These are phyloP conservation scores for Porites cylindrica DNA, from an alignment of 92 coral and sea anemone species.

Conservation along the genomic window DNA sequence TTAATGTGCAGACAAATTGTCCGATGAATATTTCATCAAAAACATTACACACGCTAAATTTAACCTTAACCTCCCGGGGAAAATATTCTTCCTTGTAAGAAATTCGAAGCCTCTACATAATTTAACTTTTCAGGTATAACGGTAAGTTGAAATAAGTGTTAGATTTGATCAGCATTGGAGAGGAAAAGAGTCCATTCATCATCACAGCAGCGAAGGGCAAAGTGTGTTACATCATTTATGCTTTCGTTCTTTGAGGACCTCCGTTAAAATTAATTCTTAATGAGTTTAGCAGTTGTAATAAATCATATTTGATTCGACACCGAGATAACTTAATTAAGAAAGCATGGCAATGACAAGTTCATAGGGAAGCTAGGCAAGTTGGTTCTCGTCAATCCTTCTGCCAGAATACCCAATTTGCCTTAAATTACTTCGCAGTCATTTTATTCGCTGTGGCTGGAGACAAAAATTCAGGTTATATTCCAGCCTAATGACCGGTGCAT, in stretches of 20 bases:
- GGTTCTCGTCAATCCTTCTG: no score
- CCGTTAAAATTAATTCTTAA: neutral
- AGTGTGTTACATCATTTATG: neutral
- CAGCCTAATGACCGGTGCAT: no score
- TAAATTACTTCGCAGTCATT: no score
- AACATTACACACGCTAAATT: neutral
- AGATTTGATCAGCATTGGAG: neutral
- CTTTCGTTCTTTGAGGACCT: neutral
- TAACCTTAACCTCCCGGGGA: neutral
- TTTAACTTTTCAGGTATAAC: neutral
- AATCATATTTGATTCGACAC: neutral
- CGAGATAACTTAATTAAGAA: neutral
- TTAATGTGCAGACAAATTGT: slow-evolving; percentile 7
- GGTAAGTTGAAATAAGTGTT: neutral
- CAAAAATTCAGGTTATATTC: no score
- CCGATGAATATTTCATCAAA: neutral
- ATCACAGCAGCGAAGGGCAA: neutral
- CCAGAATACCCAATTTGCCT: no score
- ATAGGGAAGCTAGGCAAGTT: no score
- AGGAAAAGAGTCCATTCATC: neutral
- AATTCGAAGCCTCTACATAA: neutral
- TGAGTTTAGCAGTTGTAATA: neutral
- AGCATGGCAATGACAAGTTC: neutral
- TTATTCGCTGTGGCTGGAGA: no score
- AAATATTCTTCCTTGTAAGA: neutral